phyloP scores from a whole-genome alignment of 1,140 invertebrate genomes.

The Trichogramma pretiosum region DNA sequence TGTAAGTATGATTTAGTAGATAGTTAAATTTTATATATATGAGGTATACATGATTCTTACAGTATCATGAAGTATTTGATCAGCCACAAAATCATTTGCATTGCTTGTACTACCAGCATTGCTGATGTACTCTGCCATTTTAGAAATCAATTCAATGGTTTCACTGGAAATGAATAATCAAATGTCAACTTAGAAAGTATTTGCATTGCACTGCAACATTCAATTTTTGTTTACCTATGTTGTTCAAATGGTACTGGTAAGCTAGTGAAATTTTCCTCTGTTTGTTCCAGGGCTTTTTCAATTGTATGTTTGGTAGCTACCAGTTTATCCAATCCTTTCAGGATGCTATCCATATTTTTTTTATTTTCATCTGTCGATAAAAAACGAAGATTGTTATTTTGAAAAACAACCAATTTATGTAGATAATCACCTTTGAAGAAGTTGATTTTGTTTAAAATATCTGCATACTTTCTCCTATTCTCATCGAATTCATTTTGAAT shows the following conservation, averaged over 20 bases:
- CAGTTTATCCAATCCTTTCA: conserved; percentile 22
- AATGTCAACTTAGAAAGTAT: too few relatives aligned
- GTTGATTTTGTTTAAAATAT: conserved; percentile 12
- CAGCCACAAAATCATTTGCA: conserved; percentile 13
- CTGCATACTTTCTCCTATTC: conserved; percentile 9
- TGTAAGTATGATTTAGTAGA: too few relatives aligned
- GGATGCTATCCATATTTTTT: conserved; percentile 19
- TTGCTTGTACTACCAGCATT: conserved; percentile 10
- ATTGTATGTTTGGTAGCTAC: conserved; percentile 22
- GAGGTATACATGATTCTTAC: conserved; percentile 24
- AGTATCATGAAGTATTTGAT: conserved; percentile 16
- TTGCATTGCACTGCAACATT: not conserved
- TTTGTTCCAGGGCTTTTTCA: conserved; percentile 22
- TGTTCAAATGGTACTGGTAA: conserved; percentile 27
- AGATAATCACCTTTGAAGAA: conserved; percentile 13
- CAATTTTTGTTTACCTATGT: conserved; percentile 19
- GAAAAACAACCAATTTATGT: conserved; percentile 11
- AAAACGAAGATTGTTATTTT: not conserved
- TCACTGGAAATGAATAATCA: conserved; percentile 18
- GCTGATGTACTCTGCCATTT: conserved; percentile 23
- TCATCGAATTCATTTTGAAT: conserved; percentile 4
- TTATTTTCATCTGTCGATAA: conserved; percentile 16
- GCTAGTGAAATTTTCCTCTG: conserved; percentile 12
- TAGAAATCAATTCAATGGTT: conserved; percentile 19
- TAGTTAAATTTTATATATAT: too few relatives aligned